Conservation (phyloP, 2,888 invertebrate species). For the Drepanosiphum platanoidis region DNA sequence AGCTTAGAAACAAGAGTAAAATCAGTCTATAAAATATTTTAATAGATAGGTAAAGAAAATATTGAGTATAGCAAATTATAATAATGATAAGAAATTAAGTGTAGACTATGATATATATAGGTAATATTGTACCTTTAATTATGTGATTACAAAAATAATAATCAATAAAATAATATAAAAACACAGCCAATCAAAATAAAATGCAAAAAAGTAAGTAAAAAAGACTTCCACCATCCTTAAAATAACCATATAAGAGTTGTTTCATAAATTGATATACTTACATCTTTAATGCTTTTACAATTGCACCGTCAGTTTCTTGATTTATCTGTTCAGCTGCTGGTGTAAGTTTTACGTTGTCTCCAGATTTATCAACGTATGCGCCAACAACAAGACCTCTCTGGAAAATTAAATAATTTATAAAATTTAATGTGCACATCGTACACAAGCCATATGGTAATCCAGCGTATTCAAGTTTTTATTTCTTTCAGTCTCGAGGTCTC, state of each 20-base stretch:
- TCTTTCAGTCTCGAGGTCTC: too few species aligned
- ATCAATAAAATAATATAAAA: neutral
- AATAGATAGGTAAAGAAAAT: neutral
- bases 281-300: conserved; percentile 49
- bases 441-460: too few species aligned
- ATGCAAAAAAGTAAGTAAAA: neutral
- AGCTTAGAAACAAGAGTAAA: too few species aligned
- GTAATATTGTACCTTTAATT: neutral
- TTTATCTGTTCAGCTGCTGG: conserved; percentile 38
- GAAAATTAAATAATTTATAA: conserved; percentile 11
- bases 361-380: conserved; percentile 38
- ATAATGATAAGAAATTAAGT: neutral
- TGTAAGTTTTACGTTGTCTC: conserved; percentile 36
- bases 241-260: neutral
- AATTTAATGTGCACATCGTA: too few species aligned
- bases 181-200: neutral
- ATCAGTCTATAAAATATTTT: too few species aligned
- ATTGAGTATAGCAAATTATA: neutral
- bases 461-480: too few species aligned
- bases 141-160: neutral
- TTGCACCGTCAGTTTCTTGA: conserved; percentile 33
- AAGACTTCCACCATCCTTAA: conserved; percentile 12
- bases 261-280: conserved; percentile 8
- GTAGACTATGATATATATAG: neutral
- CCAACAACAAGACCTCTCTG: conserved; percentile 53